Evolutionary conservation across 2,888 invertebrate genomes (phyloP).

Genomic region (Platycnemis pennipes): DNA sequence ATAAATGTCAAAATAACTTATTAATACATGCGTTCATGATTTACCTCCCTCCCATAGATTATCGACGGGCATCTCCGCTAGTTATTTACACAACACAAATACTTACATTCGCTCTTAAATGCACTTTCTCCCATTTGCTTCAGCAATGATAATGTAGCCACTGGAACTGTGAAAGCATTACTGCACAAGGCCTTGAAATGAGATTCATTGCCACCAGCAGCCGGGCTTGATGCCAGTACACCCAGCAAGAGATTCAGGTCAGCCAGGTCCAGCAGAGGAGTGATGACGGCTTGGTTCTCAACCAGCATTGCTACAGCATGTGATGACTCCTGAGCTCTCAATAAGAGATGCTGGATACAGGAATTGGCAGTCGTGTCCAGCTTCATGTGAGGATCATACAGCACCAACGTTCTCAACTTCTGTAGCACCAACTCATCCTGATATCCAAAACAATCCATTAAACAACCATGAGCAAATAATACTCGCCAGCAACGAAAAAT

Average conservation of each 20-base stretch:
- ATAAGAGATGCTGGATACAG: constrained; percentile 1
- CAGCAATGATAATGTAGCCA: neutral
- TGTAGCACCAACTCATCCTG: constrained; percentile 49
- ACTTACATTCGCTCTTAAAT: neutral
- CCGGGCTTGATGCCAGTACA: neutral
- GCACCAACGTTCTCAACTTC: constrained; percentile 7
- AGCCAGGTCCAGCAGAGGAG: neutral
- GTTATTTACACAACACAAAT: too few relatives aligned
- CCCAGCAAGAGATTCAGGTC: neutral
- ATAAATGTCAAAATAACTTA: too few relatives aligned
- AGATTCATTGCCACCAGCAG: neutral
- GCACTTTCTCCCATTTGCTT: constrained; percentile 7
- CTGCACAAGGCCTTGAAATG: neutral
- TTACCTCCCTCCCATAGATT: too few relatives aligned
- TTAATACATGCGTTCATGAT: too few relatives aligned
- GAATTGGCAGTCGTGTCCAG: neutral
- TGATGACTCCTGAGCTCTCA: neutral
- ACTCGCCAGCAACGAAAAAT: too few relatives aligned
- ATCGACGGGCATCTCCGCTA: too few relatives aligned
- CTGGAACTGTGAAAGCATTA: neutral
- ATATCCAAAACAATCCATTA: too few relatives aligned
- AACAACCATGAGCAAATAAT: too few relatives aligned
- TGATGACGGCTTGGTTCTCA: neutral
- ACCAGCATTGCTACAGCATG: neutral
- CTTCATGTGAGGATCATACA: neutral